These are phyloP conservation scores for Nesoenas mayeri DNA, from an alignment of 2,113 vertebrate species.

Conservation along the genomic window DNA sequence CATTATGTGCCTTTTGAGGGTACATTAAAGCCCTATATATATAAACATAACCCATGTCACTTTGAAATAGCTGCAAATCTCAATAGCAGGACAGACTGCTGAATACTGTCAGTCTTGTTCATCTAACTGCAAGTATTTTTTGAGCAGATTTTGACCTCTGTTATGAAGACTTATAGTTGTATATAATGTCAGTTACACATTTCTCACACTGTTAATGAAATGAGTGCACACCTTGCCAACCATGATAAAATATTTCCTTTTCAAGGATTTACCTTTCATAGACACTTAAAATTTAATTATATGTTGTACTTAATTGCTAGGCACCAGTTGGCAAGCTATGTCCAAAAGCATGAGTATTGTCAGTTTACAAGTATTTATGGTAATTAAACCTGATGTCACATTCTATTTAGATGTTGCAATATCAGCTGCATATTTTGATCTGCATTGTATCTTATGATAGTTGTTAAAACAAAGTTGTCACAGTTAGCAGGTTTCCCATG, in stretches of 20 bases:
- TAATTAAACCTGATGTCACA: background rate
- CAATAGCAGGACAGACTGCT: background rate
- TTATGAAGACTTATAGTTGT: background rate
- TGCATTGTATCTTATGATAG: background rate
- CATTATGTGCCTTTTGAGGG: background rate
- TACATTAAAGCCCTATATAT: background rate
- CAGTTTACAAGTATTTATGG: background rate
- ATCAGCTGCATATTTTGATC: background rate
- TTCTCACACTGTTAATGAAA: background rate
- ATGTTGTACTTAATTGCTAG: background rate
- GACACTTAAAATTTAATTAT: background rate
- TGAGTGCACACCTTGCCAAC: background rate
- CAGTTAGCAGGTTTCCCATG: background rate
- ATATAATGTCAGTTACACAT: background rate
- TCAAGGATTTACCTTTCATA: background rate
- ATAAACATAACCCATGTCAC: background rate
- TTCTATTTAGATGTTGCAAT: slow-evolving; percentile 17
- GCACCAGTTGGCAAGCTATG: background rate
- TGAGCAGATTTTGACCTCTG: background rate
- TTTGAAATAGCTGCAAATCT: background rate
- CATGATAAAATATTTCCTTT: background rate
- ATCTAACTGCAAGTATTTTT: background rate
- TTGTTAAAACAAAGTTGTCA: background rate
- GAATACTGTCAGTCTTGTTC: background rate
- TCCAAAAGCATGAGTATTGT: background rate